phyloP scores from a whole-genome alignment of 2,113 vertebrate genomes.

The Ptilonorhynchus violaceus region DNA sequence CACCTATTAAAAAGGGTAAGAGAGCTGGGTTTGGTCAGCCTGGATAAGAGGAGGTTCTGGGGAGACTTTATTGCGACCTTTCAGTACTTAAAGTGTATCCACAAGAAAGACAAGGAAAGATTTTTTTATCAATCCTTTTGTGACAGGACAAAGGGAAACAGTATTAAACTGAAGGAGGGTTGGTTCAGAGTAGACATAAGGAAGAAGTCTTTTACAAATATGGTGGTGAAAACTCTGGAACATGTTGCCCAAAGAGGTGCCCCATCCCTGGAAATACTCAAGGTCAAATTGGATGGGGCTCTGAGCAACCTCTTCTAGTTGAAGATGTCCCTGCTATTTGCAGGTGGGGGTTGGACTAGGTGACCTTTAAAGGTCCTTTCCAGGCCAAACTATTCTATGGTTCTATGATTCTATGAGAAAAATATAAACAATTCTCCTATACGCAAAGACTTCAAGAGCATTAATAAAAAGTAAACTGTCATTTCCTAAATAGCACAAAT shows the following conservation, averaged over 20 bases:
- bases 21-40: background rate
- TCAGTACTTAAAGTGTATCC: background rate
- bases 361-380: background rate
- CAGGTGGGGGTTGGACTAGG: background rate
- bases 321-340: background rate
- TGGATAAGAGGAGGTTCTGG: background rate
- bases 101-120: background rate
- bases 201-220: background rate
- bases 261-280: background rate
- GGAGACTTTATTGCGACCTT: background rate
- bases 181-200: background rate
- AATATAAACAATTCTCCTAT: background rate
- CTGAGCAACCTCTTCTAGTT: background rate
- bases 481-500: background rate
- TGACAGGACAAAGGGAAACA: background rate
- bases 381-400: background rate
- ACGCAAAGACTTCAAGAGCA: background rate
- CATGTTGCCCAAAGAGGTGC: accelerated
- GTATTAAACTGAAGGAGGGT: accelerated
- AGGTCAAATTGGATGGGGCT: background rate
- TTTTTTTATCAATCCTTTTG: background rate
- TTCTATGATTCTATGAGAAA: background rate
- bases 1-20: background rate
- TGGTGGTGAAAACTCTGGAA: background rate
- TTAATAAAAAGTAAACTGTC: background rate